These are phyloP conservation scores for Thecophora atra DNA, from an alignment of 2,888 invertebrate species.

Conservation along the genomic window DNA sequence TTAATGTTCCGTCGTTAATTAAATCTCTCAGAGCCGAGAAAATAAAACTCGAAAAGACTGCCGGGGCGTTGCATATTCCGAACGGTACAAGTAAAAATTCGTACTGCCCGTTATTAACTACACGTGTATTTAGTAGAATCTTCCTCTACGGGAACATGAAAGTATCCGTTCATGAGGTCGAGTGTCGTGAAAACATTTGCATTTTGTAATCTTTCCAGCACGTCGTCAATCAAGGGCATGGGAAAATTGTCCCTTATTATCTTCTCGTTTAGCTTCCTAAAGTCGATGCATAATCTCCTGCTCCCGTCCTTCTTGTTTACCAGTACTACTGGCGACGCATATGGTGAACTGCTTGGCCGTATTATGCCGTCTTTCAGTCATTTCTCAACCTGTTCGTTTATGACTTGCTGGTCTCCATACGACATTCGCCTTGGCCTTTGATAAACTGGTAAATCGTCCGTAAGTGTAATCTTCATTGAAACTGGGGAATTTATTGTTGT, in stretches of 20 bases:
- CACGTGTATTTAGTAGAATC: conserved; percentile 29
- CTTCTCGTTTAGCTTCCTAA: conserved; percentile 10
- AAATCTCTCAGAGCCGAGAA: conserved; percentile 19
- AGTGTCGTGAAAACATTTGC: conserved; percentile 27
- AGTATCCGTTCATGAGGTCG: neutral
- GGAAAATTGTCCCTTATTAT: conserved; percentile 34
- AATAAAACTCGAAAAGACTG: conserved; percentile 52
- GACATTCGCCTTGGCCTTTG: neutral
- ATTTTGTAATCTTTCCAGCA: conserved; percentile 29
- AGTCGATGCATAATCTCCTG: conserved; percentile 23
- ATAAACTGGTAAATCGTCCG: neutral
- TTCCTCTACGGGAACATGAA: conserved; percentile 13
- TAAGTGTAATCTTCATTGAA: neutral
- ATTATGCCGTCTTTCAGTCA: conserved; percentile 19
- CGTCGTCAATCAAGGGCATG: conserved; percentile 34
- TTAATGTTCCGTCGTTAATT: neutral
- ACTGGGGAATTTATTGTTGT: too few species aligned
- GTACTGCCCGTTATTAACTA: conserved; percentile 48
- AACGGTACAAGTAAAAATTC: conserved; percentile 61
- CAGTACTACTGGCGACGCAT: conserved; percentile 12
- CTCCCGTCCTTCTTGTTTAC: conserved; percentile 11
- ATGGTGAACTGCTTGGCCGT: conserved; percentile 33
- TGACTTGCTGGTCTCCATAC: conserved; percentile 18
- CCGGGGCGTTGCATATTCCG: conserved; percentile 59
- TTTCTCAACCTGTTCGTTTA: conserved; percentile 49